A percentile compares a stretch with the other conserved stretches of the same genome.
phyloP scores from a whole-genome alignment of 2,113 vertebrate species.

The Tupaia chinensis region DNA sequence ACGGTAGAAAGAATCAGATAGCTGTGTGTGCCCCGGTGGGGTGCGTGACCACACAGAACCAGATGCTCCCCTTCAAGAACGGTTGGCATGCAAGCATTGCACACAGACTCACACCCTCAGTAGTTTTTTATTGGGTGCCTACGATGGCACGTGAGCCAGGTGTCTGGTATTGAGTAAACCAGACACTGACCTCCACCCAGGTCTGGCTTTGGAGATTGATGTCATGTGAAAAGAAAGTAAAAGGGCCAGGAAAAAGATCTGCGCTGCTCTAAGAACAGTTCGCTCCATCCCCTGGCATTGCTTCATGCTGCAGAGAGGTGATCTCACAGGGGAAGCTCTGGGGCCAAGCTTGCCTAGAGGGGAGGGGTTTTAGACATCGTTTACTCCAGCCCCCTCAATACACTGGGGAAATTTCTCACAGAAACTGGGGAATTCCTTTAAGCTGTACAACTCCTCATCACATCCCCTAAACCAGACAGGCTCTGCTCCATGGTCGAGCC shows the following conservation, averaged over 20 bases:
- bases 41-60: background rate
- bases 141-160: background rate
- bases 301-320: background rate
- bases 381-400: background rate
- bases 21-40: background rate
- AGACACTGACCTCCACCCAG: background rate
- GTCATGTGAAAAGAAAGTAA: background rate
- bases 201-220: constrained; percentile 51
- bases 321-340: background rate
- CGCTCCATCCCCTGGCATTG: background rate
- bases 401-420: too few species aligned
- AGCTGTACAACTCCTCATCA: background rate
- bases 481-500: constrained; percentile 13
- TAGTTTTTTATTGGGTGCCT: background rate
- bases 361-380: background rate
- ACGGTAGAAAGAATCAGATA: background rate
- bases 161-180: background rate
- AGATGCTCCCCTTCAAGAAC: background rate
- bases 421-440: background rate
- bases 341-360: background rate
- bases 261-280: background rate
- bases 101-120: background rate
- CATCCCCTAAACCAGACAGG: background rate
- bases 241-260: background rate
- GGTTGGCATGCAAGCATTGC: background rate